phyloP scores from a whole-genome alignment of 2,888 invertebrate genomes.

The Trachelus troglodyta region DNA sequence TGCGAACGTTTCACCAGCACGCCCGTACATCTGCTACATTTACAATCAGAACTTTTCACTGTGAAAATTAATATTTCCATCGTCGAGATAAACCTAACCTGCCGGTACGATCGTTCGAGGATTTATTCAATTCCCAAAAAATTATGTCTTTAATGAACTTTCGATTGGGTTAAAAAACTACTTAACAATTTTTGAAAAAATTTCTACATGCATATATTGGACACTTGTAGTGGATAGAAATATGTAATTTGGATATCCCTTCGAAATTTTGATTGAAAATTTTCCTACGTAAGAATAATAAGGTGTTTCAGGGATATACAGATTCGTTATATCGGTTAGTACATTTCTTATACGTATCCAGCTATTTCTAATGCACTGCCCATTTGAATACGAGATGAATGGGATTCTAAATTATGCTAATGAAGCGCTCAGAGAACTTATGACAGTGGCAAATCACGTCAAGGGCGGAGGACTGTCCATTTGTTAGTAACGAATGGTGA shows the following conservation, averaged over 20 bases:
- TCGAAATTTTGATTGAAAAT: not conserved
- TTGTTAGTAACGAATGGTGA: slow-evolving; percentile 39
- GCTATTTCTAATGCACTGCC: not conserved
- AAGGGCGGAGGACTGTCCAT: slow-evolving; percentile 28
- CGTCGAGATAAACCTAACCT: slow-evolving; percentile 23
- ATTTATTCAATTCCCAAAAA: not conserved
- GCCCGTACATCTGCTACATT: slow-evolving; percentile 36
- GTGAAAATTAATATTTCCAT: slow-evolving; percentile 32
- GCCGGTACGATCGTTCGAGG: not conserved
- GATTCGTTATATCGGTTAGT: not conserved
- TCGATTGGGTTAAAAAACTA: not conserved
- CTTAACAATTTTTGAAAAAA: not conserved
- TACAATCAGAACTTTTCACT: slow-evolving; percentile 44
- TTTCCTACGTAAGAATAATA: not conserved
- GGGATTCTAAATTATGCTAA: slow-evolving; percentile 43
- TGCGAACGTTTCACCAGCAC: slow-evolving; percentile 11
- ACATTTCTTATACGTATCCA: too few species aligned
- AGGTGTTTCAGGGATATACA: not conserved
- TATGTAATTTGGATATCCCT: too few species aligned
- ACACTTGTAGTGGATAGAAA: not conserved
- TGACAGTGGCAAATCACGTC: slow-evolving; percentile 39
- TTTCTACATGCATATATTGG: not conserved
- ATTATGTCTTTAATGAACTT: not conserved
- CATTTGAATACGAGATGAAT: not conserved
- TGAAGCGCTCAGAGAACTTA: slow-evolving; percentile 41